Conservation (phyloP, 1,140 invertebrate species). For the Bombus consobrinus region DNA sequence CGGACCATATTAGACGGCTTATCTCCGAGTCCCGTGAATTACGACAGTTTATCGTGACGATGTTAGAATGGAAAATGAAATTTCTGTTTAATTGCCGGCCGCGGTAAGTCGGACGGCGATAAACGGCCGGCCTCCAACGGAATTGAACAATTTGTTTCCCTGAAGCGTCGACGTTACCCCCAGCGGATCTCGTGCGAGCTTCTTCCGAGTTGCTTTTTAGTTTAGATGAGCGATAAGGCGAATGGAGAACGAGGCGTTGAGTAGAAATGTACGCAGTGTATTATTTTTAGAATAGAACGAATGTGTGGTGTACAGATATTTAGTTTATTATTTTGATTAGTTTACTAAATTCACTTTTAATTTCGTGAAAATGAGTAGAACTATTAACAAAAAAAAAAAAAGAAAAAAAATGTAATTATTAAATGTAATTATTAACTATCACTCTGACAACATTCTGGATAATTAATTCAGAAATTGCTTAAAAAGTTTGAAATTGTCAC, state of each 20-base stretch:
- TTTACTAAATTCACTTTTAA: too few relatives aligned
- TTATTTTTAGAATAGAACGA: neutral
- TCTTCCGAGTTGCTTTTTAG: neutral
- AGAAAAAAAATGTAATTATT: too few relatives aligned
- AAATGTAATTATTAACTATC: neutral
- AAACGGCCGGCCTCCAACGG: neutral
- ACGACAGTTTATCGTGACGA: conserved; percentile 7
- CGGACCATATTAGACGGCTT: conserved; percentile 24
- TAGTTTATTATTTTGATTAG: neutral
- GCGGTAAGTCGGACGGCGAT: neutral
- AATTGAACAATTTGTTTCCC: conserved; percentile 16
- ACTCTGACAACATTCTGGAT: neutral
- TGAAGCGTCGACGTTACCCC: neutral
- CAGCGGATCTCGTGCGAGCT: neutral
- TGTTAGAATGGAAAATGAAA: neutral
- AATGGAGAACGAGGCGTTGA: neutral
- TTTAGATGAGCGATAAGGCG: neutral
- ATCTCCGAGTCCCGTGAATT: neutral
- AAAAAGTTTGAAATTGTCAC: neutral
- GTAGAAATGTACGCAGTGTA: neutral
- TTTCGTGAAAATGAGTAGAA: too few relatives aligned
- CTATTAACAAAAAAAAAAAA: too few relatives aligned
- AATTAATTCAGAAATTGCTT: neutral
- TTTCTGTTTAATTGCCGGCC: neutral
- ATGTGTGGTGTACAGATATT: neutral